A percentile compares a stretch with the other conserved stretches of the same genome.
phyloP scores from a whole-genome alignment of 2,113 vertebrate genomes.

The Lipophrys pholis region DNA sequence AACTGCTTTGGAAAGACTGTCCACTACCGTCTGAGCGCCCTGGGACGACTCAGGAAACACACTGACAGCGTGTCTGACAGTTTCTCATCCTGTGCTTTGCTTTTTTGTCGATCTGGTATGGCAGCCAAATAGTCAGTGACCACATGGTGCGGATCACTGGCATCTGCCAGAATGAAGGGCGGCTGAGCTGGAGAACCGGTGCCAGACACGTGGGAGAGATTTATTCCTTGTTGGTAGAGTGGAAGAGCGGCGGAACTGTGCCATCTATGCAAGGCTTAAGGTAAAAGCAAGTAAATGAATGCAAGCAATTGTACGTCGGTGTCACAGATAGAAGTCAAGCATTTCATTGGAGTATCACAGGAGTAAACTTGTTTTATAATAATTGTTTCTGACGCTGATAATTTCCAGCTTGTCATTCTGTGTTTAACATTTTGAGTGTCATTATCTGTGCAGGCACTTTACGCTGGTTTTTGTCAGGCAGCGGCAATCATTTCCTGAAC shows the following conservation, averaged over 20 bases:
- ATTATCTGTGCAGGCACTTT: conserved; percentile 7
- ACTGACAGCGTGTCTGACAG: conserved; percentile 59
- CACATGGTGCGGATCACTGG: conserved; percentile 63
- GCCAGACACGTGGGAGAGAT: conserved; percentile 50
- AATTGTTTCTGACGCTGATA: not conserved
- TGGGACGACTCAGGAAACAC: conserved; percentile 46
- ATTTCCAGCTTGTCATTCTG: not conserved
- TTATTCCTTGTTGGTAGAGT: conserved; percentile 16
- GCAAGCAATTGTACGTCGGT: not conserved
- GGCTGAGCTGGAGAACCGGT: conserved; percentile 42
- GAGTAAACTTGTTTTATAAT: conserved; percentile 1
- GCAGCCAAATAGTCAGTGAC: conserved; percentile 59
- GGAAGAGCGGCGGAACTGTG: not conserved
- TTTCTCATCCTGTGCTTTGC: conserved; percentile 47
- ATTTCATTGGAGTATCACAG: not conserved
- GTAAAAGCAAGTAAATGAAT: not conserved
- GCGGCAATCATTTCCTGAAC: conserved; percentile 24
- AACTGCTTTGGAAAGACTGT: conserved; percentile 43
- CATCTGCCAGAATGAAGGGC: conserved; percentile 47
- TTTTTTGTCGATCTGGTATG: conserved; percentile 37
- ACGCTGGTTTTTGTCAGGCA: conserved; percentile 21
- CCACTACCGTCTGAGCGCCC: conserved; percentile 23
- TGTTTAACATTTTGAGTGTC: not conserved
- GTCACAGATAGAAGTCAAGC: not conserved
- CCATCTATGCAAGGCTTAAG: not conserved